Evolutionary conservation across 2,797 vertebrate species (phyloP), one percentile per base, ranked within the genome.

Genomic region (Meriones psammophilus): DNA sequence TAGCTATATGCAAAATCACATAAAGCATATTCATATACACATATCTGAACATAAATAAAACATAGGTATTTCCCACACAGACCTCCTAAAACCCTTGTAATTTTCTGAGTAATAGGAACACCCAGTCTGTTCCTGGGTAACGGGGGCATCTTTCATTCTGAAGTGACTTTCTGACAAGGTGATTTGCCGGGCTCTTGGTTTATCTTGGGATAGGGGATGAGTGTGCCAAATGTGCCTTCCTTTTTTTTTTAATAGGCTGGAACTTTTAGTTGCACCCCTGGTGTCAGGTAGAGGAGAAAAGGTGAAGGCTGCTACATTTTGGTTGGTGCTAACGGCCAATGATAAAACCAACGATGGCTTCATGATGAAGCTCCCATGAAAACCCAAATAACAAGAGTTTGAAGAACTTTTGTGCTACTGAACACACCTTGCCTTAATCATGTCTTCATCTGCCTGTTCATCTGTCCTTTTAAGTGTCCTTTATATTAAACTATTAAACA

Each of bases 1-100:
- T 69, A 9, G 28, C 30, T 88, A 88, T 71, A 30, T 73, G 50
- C 10, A 88, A 93, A 88, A 73, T 93, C 76, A 88, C 66, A 73
- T 36, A 22, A 60, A 69, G 56, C 56, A 62, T 28, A 39, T 81
- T 60, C 6, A 36, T 80, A 36, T 26, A 24, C 0, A 80, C 10
- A 80, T 8, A 58, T 80, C 62, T 62, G 4, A 3, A 58, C 54
- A 76, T 42, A 58, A n/a, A 68, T 46, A 68, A 68, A 78, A 39
- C 30, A 71, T 22, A 69, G 60, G 3, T 71, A 80, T 58, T 81
- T 81, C 33, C 14, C 54, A 22, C 22, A 36, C 66, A 71, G 68
- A 58, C 22, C 50, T 56, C 85, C 50, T 73, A 73, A 58, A 30
- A 87, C n/a, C 24, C 33, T 73, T 58, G 24, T 71, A 30, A 54